These are phyloP conservation scores for Melanostoma mellinum DNA, from an alignment of 2,888 invertebrate species.

Conservation along the genomic window DNA sequence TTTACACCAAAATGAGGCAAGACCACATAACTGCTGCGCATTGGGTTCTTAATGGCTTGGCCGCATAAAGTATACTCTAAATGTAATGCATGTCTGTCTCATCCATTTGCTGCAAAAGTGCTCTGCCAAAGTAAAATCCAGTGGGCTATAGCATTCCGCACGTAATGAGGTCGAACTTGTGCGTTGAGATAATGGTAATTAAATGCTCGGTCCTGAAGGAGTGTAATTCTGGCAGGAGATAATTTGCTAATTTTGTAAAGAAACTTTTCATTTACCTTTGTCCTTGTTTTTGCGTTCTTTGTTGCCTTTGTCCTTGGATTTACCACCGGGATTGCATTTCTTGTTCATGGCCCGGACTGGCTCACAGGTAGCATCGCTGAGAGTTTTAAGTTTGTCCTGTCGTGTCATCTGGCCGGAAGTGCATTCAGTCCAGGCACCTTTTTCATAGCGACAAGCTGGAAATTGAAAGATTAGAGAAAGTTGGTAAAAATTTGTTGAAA, in stretches of 20 bases:
- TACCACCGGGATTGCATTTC: conserved; percentile 90
- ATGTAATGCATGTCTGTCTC: conserved; percentile 21
- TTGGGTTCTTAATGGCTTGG: conserved; percentile 41
- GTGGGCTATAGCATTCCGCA: conserved; percentile 27
- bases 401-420: conserved; percentile 90
- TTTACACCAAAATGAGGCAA: conserved; percentile 59
- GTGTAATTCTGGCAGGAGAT: conserved; percentile 3
- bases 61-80: neutral
- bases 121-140: conserved; percentile 37
- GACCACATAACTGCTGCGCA: conserved; percentile 65
- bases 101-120: conserved; percentile 16
- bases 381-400: conserved; percentile 90
- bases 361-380: conserved; percentile 90
- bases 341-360: conserved; percentile 90
- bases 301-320: conserved; percentile 75
- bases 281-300: conserved; percentile 81
- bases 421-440: conserved; percentile 94
- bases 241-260: conserved; percentile 46
- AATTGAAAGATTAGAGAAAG: conserved; percentile 30
- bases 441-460: conserved; percentile 92
- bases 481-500: neutral
- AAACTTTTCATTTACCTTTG: conserved; percentile 82
- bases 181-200: conserved; percentile 33
- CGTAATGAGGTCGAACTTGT: conserved; percentile 63
- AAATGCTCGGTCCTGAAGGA: conserved; percentile 27